phyloP scores from a whole-genome alignment of 2,888 invertebrate genomes.

The Pachymerium ferrugineum region DNA sequence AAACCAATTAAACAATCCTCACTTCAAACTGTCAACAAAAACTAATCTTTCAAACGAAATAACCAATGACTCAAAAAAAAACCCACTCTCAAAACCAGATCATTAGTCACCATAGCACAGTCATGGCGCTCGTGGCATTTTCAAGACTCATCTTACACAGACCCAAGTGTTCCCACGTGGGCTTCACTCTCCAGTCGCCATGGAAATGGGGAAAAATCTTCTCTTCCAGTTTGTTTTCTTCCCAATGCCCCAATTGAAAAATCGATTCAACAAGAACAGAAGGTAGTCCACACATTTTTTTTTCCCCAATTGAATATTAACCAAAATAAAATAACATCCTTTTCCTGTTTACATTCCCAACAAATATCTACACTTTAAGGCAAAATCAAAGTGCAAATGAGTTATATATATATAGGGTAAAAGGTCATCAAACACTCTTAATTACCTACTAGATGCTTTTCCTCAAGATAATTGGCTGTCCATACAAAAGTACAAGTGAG shows the following conservation, averaged over 20 bases:
- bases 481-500: constrained; percentile 16
- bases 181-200: constrained; percentile 1
- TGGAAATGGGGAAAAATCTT: neutral
- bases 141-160: constrained; percentile 12
- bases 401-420: neutral
- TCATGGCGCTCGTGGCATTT: constrained; percentile 1
- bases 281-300: neutral
- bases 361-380: neutral
- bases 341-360: neutral
- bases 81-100: neutral
- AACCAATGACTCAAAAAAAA: no score
- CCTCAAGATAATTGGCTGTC: constrained; percentile 16
- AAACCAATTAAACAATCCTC: no score
- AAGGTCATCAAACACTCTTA: constrained; percentile 15
- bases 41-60: no score
- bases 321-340: neutral
- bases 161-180: constrained; percentile 21
- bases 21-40: no score
- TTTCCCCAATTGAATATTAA: neutral
- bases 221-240: neutral
- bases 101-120: constrained; percentile 4
- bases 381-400: neutral
- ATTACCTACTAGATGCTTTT: constrained; percentile 15
- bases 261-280: constrained; percentile 9
- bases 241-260: constrained; percentile 18